Base-by-base conservation (phyloP, 2,888 invertebrate genomes). In the Petrolisthes cinctipes region DNA sequence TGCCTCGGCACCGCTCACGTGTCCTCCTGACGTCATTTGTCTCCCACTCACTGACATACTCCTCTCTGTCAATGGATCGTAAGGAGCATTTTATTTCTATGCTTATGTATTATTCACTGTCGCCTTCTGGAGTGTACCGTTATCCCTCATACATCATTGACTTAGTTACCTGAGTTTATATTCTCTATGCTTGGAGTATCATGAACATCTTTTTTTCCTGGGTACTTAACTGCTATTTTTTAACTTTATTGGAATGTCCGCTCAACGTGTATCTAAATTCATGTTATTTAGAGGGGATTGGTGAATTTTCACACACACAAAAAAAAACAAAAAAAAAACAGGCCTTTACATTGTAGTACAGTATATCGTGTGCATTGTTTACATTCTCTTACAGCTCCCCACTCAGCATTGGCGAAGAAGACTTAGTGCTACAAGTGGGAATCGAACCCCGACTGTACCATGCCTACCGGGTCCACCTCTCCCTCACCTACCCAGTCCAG, bases 261-360 rank as follows among this genome's bases (percentile, higher is more conserved):
- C 37, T 37, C 37, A 37, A 37, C 1, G 37, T 37, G 37, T 37
- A 37, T 37, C 37, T 37, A 37, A 37, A 37, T 37, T 37, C 37
- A 37, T 1, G 37, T 0, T 37, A 37, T 37, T 37, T 37, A 37
- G 37, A 37, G 37, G 37, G 37, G 37, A 37, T 37, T 37, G 2
- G 0, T 37, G 37, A 37, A 37, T 37, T 37, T 37, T 37, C 37
- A 37, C 37, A 37, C n/a, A n/a, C n/a, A n/a, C n/a, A 79, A n/a
- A 79, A n/a, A 79, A n/a, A 79, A n/a, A 79, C n/a, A 79, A 20
- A 79, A 20, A 79, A 37, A 37, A 37, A 75, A 37, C 2, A 37
- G 2, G 37, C 37, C 37, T 37, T 37, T 37, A 37, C 37, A 37
- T 2, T 2, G 37, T 37, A 37, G 37, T 37, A 37, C 37, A 37